Conservation (phyloP, 2,888 invertebrate genomes). For the Trichopoda pennipes region DNA sequence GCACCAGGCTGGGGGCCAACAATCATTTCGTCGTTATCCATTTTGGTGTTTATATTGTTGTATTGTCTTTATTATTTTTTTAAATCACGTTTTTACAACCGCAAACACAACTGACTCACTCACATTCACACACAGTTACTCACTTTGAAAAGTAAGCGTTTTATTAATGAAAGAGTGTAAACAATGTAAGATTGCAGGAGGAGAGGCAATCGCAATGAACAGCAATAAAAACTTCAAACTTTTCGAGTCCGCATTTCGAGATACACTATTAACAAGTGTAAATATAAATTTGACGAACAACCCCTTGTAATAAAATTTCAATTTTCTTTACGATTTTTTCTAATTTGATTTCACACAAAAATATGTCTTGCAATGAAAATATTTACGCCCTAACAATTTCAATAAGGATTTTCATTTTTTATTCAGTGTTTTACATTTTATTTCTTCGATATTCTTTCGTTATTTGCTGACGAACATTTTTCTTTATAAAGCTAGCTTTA, state of each 20-base stretch:
- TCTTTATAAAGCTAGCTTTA: conserved; percentile 16
- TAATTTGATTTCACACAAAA: conserved; percentile 10
- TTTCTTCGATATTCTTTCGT: conserved; percentile 30
- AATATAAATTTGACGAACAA: conserved; percentile 44
- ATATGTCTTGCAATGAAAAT: neutral
- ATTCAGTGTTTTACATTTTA: conserved; percentile 31
- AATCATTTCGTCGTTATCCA: conserved; percentile 80
- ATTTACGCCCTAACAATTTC: conserved; percentile 9
- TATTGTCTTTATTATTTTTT: conserved; percentile 14
- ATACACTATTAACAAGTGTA: conserved; percentile 26
- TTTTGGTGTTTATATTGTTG: conserved; percentile 61
- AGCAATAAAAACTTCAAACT: conserved; percentile 5
- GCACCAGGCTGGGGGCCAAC: conserved; percentile 83
- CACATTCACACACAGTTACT: too few relatives aligned
- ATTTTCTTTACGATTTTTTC: neutral
- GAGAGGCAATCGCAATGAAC: conserved; percentile 8
- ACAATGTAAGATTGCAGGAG: conserved; percentile 7
- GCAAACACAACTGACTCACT: neutral
- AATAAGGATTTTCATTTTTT: conserved; percentile 14
- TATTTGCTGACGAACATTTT: conserved; percentile 61
- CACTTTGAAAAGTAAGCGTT: neutral
- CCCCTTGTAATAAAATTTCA: conserved; percentile 31
- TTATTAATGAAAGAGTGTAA: neutral
- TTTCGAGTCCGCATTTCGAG: conserved; percentile 22
- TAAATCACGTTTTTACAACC: conserved; percentile 37